Evolutionary conservation across 1,140 invertebrate species (phyloP).

Genomic region (Lethrus apterus): DNA sequence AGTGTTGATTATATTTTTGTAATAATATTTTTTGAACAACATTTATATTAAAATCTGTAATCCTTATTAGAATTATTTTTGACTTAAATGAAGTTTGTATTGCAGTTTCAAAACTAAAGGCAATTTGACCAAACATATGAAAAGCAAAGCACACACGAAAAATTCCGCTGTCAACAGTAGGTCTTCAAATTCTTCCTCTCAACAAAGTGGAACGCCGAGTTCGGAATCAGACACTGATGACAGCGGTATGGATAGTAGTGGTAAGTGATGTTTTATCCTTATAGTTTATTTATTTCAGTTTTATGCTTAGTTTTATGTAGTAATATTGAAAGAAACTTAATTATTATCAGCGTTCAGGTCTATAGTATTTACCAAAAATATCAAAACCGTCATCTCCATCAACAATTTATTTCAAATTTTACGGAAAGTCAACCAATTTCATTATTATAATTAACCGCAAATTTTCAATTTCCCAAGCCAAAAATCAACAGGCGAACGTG

Average conservation of each 20-base stretch:
- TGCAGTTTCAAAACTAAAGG: slow-evolving; percentile 96
- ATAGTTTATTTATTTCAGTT: background rate
- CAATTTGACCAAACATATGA: slow-evolving; percentile 98
- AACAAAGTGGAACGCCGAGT: slow-evolving; percentile 45
- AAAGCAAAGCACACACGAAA: slow-evolving; percentile 93
- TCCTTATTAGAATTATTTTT: too few species aligned
- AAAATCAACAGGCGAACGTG: too few species aligned
- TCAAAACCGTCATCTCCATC: too few species aligned
- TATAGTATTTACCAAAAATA: too few species aligned
- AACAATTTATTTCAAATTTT: too few species aligned
- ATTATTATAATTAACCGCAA: too few species aligned
- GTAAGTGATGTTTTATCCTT: slow-evolving; percentile 39
- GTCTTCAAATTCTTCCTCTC: slow-evolving; percentile 54
- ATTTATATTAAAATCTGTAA: too few species aligned
- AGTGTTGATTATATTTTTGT: too few species aligned
- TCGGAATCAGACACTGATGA: slow-evolving; percentile 59
- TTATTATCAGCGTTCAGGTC: background rate
- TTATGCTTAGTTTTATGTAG: background rate
- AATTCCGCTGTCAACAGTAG: slow-evolving; percentile 38
- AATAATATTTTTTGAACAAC: too few species aligned
- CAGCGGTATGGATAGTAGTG: slow-evolving; percentile 62
- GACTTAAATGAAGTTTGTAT: too few species aligned
- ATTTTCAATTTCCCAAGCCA: too few species aligned
- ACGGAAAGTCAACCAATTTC: too few species aligned
- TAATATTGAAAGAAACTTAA: background rate